A percentile compares a stretch with the other conserved stretches of the same genome.
Evolutionary conservation across 2,113 vertebrate genomes (phyloP).

Genomic region (Paratilapia polleni): DNA sequence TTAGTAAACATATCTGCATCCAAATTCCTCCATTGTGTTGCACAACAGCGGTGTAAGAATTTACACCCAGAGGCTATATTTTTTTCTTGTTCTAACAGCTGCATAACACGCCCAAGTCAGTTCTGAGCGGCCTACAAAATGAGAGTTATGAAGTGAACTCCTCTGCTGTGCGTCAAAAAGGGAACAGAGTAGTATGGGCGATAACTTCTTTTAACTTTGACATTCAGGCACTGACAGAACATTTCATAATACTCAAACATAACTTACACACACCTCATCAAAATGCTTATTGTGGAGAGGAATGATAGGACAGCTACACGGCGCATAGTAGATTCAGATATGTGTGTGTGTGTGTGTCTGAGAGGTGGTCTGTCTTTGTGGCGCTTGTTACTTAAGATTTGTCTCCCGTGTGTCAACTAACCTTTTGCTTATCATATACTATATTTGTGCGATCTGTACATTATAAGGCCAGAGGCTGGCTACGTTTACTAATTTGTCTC

Average conservation of each 20-base stretch:
- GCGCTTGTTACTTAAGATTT: not conserved
- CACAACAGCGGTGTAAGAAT: constrained; percentile 41
- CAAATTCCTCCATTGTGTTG: constrained; percentile 12
- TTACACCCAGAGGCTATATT: constrained; percentile 44
- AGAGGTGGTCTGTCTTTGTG: constrained; percentile 3
- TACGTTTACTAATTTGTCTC: constrained; percentile 13
- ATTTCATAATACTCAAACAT: not conserved
- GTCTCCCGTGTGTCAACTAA: not conserved
- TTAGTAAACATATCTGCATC: not conserved
- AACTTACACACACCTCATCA: not conserved
- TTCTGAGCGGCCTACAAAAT: not conserved
- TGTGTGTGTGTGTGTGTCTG: not conserved
- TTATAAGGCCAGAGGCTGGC: not conserved
- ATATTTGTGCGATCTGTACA: not conserved
- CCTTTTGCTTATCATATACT: not conserved
- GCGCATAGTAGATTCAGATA: not conserved
- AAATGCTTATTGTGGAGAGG: not conserved
- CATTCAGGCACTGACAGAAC: not conserved
- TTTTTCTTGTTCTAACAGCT: not conserved
- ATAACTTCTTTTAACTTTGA: not conserved
- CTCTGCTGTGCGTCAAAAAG: not conserved
- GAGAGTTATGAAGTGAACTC: not conserved
- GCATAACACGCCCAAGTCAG: constrained; percentile 30
- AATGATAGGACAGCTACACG: not conserved
- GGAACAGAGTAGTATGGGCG: not conserved